Percentiles rank a stretch among this genome's conserved stretches.
Evolutionary conservation across 2,888 invertebrate genomes (phyloP).

Genomic region (Cantharis lateralis): DNA sequence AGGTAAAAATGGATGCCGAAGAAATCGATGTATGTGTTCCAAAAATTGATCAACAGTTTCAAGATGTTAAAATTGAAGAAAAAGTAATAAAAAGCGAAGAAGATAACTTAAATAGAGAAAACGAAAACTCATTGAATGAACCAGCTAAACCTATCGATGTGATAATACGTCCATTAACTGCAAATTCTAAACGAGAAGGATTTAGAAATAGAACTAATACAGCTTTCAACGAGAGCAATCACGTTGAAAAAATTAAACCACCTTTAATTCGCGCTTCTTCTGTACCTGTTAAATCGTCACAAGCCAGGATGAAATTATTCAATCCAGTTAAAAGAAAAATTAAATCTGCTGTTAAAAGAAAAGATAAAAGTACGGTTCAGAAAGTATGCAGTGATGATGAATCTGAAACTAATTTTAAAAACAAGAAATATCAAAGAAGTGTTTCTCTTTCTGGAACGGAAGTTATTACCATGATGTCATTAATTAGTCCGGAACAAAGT

Average conservation of each 20-base stretch:
- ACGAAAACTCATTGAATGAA: background rate
- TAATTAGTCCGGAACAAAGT: constrained; percentile 69
- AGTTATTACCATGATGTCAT: constrained; percentile 69
- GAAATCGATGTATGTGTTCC: constrained; percentile 9
- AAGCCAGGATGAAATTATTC: constrained; percentile 41
- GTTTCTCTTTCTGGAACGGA: constrained; percentile 49
- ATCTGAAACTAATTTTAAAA: constrained; percentile 14
- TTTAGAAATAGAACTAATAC: constrained; percentile 53
- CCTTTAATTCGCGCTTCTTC: constrained; percentile 50
- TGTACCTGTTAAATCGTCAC: constrained; percentile 43
- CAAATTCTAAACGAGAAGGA: constrained; percentile 47
- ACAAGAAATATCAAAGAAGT: constrained; percentile 35
- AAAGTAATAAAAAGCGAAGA: background rate
- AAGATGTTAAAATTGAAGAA: constrained; percentile 6
- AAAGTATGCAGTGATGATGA: constrained; percentile 11
- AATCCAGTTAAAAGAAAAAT: constrained; percentile 47
- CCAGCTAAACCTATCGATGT: constrained; percentile 38
- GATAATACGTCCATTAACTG: constrained; percentile 48
- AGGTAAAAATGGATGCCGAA: constrained; percentile 3
- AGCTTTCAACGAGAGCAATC: constrained; percentile 45
- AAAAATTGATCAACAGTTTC: constrained; percentile 3
- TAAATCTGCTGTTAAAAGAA: constrained; percentile 37
- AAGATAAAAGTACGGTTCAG: constrained; percentile 29
- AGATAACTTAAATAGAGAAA: no score
- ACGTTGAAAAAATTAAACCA: constrained; percentile 41